Conservation (phyloP, 2,797 vertebrate genomes). For the Labeo calbasu region DNA sequence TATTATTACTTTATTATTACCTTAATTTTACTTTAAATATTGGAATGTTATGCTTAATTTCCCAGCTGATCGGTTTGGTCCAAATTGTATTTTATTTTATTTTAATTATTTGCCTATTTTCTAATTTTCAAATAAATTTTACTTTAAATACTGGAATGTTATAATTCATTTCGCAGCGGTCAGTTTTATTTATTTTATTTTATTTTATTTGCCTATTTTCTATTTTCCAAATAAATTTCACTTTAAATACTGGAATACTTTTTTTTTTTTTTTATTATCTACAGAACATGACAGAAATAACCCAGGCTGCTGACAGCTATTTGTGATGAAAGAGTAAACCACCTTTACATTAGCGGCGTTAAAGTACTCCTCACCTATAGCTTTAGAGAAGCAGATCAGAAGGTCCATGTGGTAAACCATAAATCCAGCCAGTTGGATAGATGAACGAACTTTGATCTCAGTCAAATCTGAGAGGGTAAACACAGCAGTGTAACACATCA, state of each 20-base stretch:
- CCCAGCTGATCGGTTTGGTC: too few species aligned
- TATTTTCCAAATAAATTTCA: not conserved
- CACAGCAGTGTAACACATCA: conserved; percentile 4
- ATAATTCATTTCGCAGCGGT: not conserved
- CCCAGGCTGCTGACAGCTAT: not conserved
- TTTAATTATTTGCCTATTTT: not conserved
- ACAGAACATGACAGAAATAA: not conserved
- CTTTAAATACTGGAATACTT: not conserved
- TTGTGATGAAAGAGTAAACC: not conserved
- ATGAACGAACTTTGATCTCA: not conserved
- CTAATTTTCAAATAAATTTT: not conserved
- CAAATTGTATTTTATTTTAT: not conserved
- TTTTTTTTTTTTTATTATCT: not conserved
- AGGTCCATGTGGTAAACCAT: conserved; percentile 4
- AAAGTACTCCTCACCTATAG: not conserved
- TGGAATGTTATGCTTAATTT: too few species aligned
- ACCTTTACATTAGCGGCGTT: not conserved
- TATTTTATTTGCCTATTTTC: too few species aligned
- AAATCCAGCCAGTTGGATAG: conserved; percentile 9
- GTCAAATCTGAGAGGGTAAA: conserved; percentile 6
- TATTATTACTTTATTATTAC: too few species aligned
- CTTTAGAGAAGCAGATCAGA: not conserved
- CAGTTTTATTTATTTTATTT: too few species aligned
- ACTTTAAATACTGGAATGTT: not conserved
- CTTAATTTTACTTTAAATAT: too few species aligned